Evolutionary conservation across 2,888 invertebrate genomes (phyloP), one percentile per base, ranked within the genome.

Genomic region (Drosophila histrio): DNA sequence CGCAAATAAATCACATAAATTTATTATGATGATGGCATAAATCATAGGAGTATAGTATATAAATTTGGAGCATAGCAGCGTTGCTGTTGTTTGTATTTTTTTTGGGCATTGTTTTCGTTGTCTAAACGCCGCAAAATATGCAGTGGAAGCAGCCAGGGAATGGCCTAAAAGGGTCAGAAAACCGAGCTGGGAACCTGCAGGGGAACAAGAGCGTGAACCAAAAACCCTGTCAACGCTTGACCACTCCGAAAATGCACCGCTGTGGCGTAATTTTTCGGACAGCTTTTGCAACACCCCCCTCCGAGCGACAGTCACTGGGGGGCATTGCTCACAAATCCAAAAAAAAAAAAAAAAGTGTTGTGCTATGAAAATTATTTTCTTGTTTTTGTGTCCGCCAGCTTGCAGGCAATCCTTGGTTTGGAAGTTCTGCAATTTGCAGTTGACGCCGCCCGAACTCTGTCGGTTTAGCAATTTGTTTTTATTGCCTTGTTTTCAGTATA

Each of bases 1-100:
- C 36, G 56, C 63, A 84, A 75, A 90, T 90, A 91, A 90, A 91
- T 91, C 91, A 90, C 76, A 82, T 84, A 82, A 91, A 90, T 91
- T 90, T 90, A 91, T 91, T 90, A 91, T 91, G 90, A 91, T 90
- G 89, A 91, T 84, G 86, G 77, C 76, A 91, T 90, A 91, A 91
- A 90, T 90, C 90, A 86, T 72, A 79, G 26, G 32, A 36, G 39
- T 58, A 70, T 83, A 84, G n/a, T 79, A 87, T 72, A 87, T 72
- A 81, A 87, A 82, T 84, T 76, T 75, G 66, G 75, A 80, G 57
- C 41, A 32, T 30, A 56, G 52, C 39, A 56, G 59, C 43, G 30
- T 30, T 26, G 39, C 15, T 52, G 19, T 66, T 50, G 36, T 66
- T 46, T 57, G 24, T 24, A 44, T 44, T 38, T 34, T 24, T 50